phyloP scores from a whole-genome alignment of 2,113 vertebrate species.

The Reinhardtius hippoglossoides region DNA sequence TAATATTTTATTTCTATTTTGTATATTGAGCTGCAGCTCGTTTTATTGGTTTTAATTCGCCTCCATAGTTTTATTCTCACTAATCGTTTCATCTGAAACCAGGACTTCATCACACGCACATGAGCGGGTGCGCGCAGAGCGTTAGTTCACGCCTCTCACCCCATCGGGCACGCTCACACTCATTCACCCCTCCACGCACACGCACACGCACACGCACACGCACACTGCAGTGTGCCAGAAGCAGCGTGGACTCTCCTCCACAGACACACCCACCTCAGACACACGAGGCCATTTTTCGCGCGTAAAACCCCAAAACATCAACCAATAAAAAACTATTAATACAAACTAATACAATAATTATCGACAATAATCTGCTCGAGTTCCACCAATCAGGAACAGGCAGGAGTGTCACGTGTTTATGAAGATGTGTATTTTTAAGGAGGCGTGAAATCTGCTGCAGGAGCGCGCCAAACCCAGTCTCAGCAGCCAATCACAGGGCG shows the following conservation, averaged over 20 bases:
- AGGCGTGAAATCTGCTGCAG: conserved; percentile 13
- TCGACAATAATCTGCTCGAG: neutral
- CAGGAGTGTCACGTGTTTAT: neutral
- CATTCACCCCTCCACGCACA: conserved; percentile 30
- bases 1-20: too few species aligned
- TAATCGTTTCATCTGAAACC: neutral
- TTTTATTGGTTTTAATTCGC: too few species aligned
- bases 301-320: conserved; percentile 6
- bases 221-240: neutral
- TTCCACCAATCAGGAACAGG: neutral
- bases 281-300: conserved; percentile 34
- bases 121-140: neutral
- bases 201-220: conserved; percentile 18
- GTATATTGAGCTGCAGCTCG: too few species aligned
- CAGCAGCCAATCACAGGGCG: conserved; percentile 19
- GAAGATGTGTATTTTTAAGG: neutral
- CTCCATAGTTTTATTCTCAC: neutral
- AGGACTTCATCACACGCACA: conserved; percentile 20
- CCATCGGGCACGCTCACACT: conserved; percentile 20
- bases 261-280: conserved; percentile 67
- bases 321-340: neutral
- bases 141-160: neutral
- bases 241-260: conserved; percentile 10
- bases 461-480: conserved; percentile 29
- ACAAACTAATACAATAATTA: neutral